Evolutionary conservation across 2,113 vertebrate species (phyloP), one percentile per base, ranked within the genome.

Genomic region (Hippoglossus stenolepis): DNA sequence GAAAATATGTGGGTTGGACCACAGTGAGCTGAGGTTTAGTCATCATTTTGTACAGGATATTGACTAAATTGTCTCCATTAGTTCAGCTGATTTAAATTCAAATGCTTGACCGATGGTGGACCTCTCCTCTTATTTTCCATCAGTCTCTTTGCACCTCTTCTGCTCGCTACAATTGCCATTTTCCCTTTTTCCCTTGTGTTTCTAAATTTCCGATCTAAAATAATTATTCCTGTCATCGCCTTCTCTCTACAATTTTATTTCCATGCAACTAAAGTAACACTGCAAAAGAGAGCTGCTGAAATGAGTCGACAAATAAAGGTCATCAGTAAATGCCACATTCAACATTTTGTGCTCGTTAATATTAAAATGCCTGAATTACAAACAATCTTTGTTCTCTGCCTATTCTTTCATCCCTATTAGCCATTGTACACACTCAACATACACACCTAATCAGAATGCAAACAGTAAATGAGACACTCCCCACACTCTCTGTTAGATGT

Each of bases 1-100:
- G 8, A 63, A 70, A 83, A 68, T 70, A 61, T 65, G 65, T 45
- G 57, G 73, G 45, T 6, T 62, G 58, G 47, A 68, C 40, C 3
- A 20, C 28, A 28, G 60, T 31, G 43, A 68, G 65, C 56, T 4
- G 26, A 62, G 70, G 54, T 53, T 80, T 28, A 57, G 53, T 69
- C 71, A 43, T 61, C 24, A 35, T 59, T 51, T 38, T 24, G 31
- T 17, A 11, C 40, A 67, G 26, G 6, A 45, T 67, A 71, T 57
- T 3, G 7, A 40, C 0, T 5, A 1, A 23, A 26, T 75, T 79
- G 60, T 62, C 11, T 86, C 64, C n/a, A 47, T 70, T 24, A 61
- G 18, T 53, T 76, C 28, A 6, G 61, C 24, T 5, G 2, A 77
- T 84, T 77, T 77, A 74, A 70, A 85, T 79, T 77, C 58, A 79